phyloP scores from a whole-genome alignment of 2,113 vertebrate species.

The Pelmatolapia mariae region DNA sequence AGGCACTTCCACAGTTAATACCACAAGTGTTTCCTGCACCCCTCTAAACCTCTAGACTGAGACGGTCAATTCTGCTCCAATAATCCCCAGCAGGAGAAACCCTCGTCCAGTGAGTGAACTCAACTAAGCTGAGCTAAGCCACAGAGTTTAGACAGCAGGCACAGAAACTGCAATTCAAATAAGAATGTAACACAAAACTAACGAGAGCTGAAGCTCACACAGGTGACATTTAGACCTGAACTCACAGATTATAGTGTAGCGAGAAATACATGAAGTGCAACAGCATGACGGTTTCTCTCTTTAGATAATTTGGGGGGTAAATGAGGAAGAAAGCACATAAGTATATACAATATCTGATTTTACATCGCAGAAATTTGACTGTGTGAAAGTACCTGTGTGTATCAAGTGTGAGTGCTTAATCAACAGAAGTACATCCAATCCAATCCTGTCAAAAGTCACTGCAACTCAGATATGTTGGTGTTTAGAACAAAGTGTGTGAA shows the following conservation, averaged over 20 bases:
- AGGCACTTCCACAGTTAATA: not conserved
- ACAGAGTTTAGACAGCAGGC: not conserved
- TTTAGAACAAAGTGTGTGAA: not conserved
- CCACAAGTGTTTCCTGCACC: not conserved
- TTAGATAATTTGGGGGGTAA: not conserved
- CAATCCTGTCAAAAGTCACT: not conserved
- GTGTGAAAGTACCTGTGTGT: not conserved
- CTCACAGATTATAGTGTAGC: not conserved
- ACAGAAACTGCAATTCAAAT: not conserved
- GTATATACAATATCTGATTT: not conserved
- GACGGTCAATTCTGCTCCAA: not conserved
- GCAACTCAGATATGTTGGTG: not conserved
- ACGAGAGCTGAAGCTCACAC: not conserved
- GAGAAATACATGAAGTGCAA: not conserved
- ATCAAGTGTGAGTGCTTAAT: not conserved
- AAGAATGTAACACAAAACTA: not conserved
- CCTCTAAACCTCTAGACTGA: not conserved
- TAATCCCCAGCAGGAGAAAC: constrained; percentile 27
- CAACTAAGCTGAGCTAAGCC: constrained; percentile 18
- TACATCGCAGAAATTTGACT: not conserved
- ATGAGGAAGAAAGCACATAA: not conserved
- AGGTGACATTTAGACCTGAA: not conserved
- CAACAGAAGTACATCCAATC: not conserved
- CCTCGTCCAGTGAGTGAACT: not conserved
- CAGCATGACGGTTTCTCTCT: not conserved